phyloP scores from a whole-genome alignment of 2,888 invertebrate species.

The Empis stercorea region DNA sequence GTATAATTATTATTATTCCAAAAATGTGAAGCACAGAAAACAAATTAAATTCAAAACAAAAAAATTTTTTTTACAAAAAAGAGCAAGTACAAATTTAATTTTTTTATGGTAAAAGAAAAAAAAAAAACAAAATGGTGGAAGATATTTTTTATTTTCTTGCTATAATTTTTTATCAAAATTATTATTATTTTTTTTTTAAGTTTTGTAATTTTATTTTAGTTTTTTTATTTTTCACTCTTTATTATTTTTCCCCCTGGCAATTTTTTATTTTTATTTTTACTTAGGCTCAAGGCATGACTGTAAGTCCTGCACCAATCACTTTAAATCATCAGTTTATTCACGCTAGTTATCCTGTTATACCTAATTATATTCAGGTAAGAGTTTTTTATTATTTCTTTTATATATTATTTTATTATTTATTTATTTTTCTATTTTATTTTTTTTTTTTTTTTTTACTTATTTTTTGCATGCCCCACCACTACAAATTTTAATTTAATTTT shows the following conservation, averaged over 20 bases:
- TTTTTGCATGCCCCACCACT: background rate
- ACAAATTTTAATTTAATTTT: background rate
- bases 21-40: no score
- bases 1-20: no score
- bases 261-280: constrained; percentile 13
- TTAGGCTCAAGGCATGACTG: constrained; percentile 39
- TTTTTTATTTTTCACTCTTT: constrained; percentile 1
- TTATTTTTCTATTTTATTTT: constrained; percentile 1
- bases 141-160: background rate
- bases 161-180: background rate
- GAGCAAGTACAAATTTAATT: no score
- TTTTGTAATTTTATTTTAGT: constrained; percentile 1
- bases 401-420: constrained; percentile 2
- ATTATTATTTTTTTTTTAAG: constrained; percentile 1
- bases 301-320: constrained; percentile 40
- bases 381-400: constrained; percentile 11
- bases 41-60: no score
- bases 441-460: no score
- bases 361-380: constrained; percentile 39
- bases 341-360: constrained; percentile 38
- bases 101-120: no score
- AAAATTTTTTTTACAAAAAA: no score
- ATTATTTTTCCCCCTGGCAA: constrained; percentile 5
- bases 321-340: constrained; percentile 39
- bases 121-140: background rate